Conservation (phyloP, 2,888 invertebrate genomes). For the Orthosia gracilis region DNA sequence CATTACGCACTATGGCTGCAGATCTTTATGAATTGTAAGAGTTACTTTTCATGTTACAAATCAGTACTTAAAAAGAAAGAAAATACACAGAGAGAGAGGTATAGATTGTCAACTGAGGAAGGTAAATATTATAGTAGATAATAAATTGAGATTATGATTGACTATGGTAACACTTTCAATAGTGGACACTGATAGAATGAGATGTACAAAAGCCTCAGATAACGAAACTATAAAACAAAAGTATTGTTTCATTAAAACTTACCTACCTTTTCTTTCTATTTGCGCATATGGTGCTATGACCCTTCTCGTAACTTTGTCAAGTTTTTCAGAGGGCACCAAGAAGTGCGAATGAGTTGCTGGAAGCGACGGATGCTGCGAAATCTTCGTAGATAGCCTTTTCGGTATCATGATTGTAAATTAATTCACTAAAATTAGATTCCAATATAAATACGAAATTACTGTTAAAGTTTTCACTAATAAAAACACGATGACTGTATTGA, state of each 20-base stretch:
- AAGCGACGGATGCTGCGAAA: background rate
- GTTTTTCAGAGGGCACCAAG: conserved; percentile 84
- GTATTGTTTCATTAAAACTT: background rate
- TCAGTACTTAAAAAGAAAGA: no score
- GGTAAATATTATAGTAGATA: no score
- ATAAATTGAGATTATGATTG: no score
- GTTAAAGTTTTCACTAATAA: conserved; percentile 23
- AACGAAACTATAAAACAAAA: background rate
- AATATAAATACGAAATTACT: conserved; percentile 20
- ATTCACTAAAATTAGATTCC: conserved; percentile 22
- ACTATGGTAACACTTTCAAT: no score
- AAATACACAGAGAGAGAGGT: no score
- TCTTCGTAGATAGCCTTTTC: conserved; percentile 70
- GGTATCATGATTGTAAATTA: conserved; percentile 72
- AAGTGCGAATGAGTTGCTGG: conserved; percentile 81
- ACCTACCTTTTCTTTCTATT: conserved; percentile 82
- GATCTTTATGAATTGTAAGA: no score
- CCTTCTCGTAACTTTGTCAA: conserved; percentile 90
- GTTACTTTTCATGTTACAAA: no score
- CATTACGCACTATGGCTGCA: no score
- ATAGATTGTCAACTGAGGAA: no score
- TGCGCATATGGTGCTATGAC: conserved; percentile 92
- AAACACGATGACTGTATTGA: conserved; percentile 29
- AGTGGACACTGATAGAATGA: no score
- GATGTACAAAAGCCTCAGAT: no score